Evolutionary conservation across 2,888 invertebrate genomes (phyloP).

Genomic region (Atrina japonica): DNA sequence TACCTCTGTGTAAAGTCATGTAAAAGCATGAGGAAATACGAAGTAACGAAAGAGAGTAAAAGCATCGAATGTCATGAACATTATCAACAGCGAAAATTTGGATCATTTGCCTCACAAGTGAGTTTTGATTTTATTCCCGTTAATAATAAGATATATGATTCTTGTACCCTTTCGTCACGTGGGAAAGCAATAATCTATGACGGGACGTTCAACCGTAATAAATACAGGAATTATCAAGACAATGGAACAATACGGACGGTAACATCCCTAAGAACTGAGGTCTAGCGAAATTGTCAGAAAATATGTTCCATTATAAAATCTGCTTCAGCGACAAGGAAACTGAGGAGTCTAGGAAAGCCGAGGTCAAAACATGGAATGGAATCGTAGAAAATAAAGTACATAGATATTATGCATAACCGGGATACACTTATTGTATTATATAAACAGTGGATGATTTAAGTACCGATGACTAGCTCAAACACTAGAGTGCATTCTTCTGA

Average conservation of each 20-base stretch:
- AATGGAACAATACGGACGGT: slow-evolving; percentile 25
- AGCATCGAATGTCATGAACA: slow-evolving; percentile 20
- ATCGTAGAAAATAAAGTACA: too few species aligned
- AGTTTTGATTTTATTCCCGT: slow-evolving; percentile 42
- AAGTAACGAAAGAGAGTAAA: slow-evolving; percentile 33
- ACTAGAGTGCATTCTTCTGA: too few species aligned
- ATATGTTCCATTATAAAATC: too few species aligned
- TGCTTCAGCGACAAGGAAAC: too few species aligned
- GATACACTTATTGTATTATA: too few species aligned
- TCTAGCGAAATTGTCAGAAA: slow-evolving; percentile 13
- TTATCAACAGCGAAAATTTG: slow-evolving; percentile 25
- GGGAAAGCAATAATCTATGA: slow-evolving; percentile 24
- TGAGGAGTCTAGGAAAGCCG: too few species aligned
- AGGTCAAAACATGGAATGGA: too few species aligned
- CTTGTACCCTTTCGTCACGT: slow-evolving; percentile 30
- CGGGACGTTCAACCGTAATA: slow-evolving; percentile 20
- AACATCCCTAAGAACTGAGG: slow-evolving; percentile 32
- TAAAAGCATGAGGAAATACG: slow-evolving; percentile 33
- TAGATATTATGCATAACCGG: too few species aligned
- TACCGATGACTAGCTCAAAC: too few species aligned
- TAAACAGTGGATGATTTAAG: too few species aligned
- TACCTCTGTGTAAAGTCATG: slow-evolving; percentile 39
- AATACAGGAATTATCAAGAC: slow-evolving; percentile 9
- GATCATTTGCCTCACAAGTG: slow-evolving; percentile 42
- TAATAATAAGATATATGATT: slow-evolving; percentile 44